Evolutionary conservation across 2,797 vertebrate species (phyloP), one percentile per base, ranked within the genome.

Genomic region (Mormyrops attenuatus): DNA sequence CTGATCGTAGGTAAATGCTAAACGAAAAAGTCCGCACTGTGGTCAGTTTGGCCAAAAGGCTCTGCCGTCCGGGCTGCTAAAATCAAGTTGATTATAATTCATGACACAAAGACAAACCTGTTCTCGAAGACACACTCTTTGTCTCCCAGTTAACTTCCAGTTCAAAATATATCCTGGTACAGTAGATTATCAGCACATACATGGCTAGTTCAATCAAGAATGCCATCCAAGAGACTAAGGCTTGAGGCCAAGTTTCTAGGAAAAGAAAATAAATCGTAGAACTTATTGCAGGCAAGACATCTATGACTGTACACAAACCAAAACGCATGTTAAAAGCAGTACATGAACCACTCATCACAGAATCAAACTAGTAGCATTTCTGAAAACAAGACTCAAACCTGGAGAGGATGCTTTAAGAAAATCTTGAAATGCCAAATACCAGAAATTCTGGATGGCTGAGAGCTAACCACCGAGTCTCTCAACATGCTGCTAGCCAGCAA

Each of bases 1-100:
- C 91, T 96, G 94, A 0, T 96, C 94, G 55, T 95, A 95, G 22
- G 96, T 96, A 92, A 97, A 97, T 9, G 92, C 97, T 97, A 92
- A 73, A 69, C 0, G 5, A 17, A 80, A 53, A 7, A 63, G 17
- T 4, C 20, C 50, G 5, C 17, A 49, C 47, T 11, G 17, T 38
- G 2, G 22, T 49, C 30, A 38, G 30, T 38, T 82, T 22, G 17
- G 7, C 26, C 22, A 60, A 17, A 50, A 22, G 7, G 26, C 7
- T 9, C 6, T 82, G 53, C 55, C 38, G 26, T 22, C 13, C 3
- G 4, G 4, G 4, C 34, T 20, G 9, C 5, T 20, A 60, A 77
- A 80, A 69, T 69, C 3, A 53, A 44, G 34, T 11, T 55, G 3
- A 47, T 7, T 53, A 15, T 3, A 22, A 34, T 13, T 34, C 63